Evolutionary conservation across 1,140 invertebrate species (phyloP), one percentile per base, ranked within the genome.

Genomic region (Ridgeia piscesae): DNA sequence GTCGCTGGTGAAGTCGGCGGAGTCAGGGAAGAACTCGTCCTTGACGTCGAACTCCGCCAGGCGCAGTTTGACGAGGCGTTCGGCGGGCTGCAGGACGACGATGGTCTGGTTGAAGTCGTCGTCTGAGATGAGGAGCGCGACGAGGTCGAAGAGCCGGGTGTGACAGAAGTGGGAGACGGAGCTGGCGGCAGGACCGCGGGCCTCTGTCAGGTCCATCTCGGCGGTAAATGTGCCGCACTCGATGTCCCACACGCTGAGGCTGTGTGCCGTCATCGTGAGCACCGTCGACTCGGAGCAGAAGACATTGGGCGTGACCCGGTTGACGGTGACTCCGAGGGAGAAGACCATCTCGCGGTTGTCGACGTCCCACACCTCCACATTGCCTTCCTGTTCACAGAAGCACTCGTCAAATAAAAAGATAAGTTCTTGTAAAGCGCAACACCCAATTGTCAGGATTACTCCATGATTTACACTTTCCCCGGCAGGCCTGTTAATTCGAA

Each of bases 91-190:
- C 35, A 91, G 33, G 1, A 91, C 91, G 31, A 91, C 91, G 14
- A 91, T 33, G 1, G 35, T 42, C 91, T 91, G 91, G n/a, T 91
- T 91, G 91, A 91, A 91, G 91, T 91, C 91, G n/a, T 91, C 48
- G 91, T 91, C 91, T 27, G 34, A 91, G 27, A 50, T 33, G 48
- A 35, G 48, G 9, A 91, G 33, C n/a, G 91, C 91, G 17, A 91
- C 34, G 31, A 8, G 33, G 33, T 91, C 35, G 17, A 91, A 58
- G 34, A 33, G 33, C 14, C 48, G 34, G 9, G 35, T 48, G 34
- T 91, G 91, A 21, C 58, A 77, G 42, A 33, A 35, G 14, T 48
- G 48, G 8, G 34, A 91, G 9, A 50, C 33, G 35, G 42, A 21
- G 35, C 33, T 48, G 34, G 33, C 91, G 48, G 33, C n/a, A 35